phyloP scores from a whole-genome alignment of 30 jellyfish, hydroid and myxozoan genomes.

The Cassiopea andromeda region DNA sequence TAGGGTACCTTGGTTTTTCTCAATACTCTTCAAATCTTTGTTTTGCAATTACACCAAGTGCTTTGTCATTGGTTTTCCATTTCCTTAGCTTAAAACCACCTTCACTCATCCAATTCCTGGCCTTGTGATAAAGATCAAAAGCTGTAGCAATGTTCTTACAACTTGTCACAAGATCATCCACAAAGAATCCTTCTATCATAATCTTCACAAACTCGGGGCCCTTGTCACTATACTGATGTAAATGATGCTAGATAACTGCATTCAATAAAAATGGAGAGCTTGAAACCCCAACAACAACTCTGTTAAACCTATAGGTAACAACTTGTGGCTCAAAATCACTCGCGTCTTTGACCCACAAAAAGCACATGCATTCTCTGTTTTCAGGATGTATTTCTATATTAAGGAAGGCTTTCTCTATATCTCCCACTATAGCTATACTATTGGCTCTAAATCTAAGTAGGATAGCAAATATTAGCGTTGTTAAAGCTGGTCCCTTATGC shows the following conservation, averaged over 20 bases:
- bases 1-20: too few species aligned
- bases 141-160: not conserved
- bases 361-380: conserved; percentile 52
- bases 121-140: conserved; percentile 6
- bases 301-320: conserved; percentile 14
- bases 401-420: conserved; percentile 11
- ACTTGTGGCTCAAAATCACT: conserved; percentile 11
- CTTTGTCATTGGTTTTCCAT: conserved; percentile 42
- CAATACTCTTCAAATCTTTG: too few species aligned
- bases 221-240: conserved; percentile 14
- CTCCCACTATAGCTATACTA: conserved; percentile 16
- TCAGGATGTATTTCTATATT: conserved; percentile 28
- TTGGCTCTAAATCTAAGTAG: conserved; percentile 15
- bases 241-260: conserved; percentile 40
- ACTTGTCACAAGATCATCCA: conserved; percentile 27
- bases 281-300: conserved; percentile 44
- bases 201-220: conserved; percentile 40
- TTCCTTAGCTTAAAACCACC: conserved; percentile 49
- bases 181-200: conserved; percentile 14
- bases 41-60: not conserved
- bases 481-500: conserved; percentile 61
- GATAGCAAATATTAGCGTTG: conserved; percentile 35
- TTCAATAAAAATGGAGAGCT: conserved; percentile 49
- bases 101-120: conserved; percentile 48
- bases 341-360: conserved; percentile 49